A percentile compares a stretch with the other conserved stretches of the same genome.
Evolutionary conservation across 2,113 vertebrate species (phyloP).

Genomic region (Aplodontia rufa): DNA sequence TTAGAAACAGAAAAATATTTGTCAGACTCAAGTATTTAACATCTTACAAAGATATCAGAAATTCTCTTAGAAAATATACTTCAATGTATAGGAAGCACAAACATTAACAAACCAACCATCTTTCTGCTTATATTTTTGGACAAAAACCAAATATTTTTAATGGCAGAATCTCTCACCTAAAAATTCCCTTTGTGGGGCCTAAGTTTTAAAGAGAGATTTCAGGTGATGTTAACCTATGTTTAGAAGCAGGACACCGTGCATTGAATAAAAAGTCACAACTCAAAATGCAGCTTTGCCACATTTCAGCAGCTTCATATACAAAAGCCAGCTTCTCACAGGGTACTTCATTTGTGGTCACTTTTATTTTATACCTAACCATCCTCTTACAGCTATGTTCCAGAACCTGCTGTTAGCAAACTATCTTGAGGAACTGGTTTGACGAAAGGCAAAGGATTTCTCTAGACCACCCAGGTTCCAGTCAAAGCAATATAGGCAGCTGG

Average conservation of each 20-base stretch:
- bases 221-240: conserved; percentile 7
- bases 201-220: conserved; percentile 29
- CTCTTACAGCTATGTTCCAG: neutral
- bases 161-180: neutral
- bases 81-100: neutral
- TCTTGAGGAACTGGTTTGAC: neutral
- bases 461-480: neutral
- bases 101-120: neutral
- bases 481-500: neutral
- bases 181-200: neutral
- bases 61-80: neutral
- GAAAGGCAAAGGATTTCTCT: neutral
- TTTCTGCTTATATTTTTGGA: neutral
- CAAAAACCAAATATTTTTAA: conserved; percentile 28
- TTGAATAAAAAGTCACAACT: neutral
- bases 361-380: neutral
- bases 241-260: neutral
- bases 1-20: neutral
- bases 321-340: neutral
- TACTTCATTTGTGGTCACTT: neutral
- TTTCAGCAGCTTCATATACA: neutral
- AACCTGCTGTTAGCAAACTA: neutral
- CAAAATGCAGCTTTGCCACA: neutral
- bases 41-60: neutral
- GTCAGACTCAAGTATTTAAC: neutral